Evolutionary conservation across 2,888 invertebrate genomes (phyloP).

Genomic region (Norana najaformis): DNA sequence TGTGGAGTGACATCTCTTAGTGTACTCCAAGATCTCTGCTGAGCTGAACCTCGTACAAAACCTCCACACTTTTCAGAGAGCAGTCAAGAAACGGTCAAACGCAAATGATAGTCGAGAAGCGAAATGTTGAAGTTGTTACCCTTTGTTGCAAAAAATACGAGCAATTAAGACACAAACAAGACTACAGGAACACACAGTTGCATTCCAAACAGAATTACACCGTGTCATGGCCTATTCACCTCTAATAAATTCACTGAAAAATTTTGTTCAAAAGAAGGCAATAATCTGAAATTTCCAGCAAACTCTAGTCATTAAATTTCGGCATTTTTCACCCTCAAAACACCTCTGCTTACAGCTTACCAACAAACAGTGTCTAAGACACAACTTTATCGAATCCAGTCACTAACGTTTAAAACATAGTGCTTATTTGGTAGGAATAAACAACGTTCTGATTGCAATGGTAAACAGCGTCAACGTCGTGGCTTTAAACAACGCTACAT

Average conservation of each 20-base stretch:
- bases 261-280: background rate
- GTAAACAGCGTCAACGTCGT: background rate
- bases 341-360: background rate
- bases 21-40: background rate
- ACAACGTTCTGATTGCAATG: background rate
- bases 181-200: background rate
- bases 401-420: background rate
- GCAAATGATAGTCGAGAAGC: slow-evolving; percentile 3
- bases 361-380: background rate
- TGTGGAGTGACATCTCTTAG: background rate
- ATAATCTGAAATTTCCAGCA: background rate
- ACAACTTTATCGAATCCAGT: background rate
- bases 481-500: background rate
- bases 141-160: background rate
- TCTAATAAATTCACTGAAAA: background rate
- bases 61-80: background rate
- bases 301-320: background rate
- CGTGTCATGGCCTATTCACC: background rate
- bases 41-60: background rate
- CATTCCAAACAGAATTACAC: background rate
- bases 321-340: background rate
- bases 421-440: background rate
- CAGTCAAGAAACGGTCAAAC: background rate
- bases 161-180: slow-evolving; percentile 13
- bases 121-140: slow-evolving; percentile 13